A percentile compares a stretch with the other conserved stretches of the same genome.
Evolutionary conservation across 2,113 vertebrate species (phyloP).

Genomic region (Cacatua alba): DNA sequence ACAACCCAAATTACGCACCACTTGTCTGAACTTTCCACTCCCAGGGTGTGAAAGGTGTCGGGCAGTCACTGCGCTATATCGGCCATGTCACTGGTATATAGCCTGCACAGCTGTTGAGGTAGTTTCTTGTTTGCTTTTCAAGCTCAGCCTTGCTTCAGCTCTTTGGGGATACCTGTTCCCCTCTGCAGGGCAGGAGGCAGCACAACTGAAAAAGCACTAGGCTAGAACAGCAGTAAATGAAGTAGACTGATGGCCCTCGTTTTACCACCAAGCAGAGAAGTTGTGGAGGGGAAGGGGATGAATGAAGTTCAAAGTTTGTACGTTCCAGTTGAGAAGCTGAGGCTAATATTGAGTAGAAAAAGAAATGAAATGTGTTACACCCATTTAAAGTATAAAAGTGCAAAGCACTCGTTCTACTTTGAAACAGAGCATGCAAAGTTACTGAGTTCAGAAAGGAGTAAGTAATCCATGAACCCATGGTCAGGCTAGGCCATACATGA

Average conservation of each 20-base stretch:
- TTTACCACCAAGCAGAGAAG: not conserved
- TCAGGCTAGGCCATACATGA: not conserved
- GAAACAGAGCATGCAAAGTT: not conserved
- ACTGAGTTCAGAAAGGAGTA: not conserved
- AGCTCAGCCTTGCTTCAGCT: not conserved
- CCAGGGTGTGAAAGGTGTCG: not conserved
- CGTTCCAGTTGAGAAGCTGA: not conserved
- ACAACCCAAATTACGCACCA: not conserved
- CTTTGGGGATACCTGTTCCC: not conserved
- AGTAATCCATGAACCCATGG: not conserved
- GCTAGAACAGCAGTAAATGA: not conserved
- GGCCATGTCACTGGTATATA: not conserved
- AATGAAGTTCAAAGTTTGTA: not conserved
- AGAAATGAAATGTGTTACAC: not conserved
- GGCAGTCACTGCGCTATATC: not conserved
- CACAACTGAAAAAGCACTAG: not conserved
- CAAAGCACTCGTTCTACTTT: not conserved
- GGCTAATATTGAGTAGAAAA: not conserved
- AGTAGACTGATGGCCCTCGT: accelerated
- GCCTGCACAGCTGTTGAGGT: not conserved
- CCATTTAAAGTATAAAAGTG: not conserved
- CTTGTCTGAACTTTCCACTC: not conserved
- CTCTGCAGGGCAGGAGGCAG: not conserved
- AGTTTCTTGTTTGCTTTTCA: not conserved
- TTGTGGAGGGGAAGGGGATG: not conserved